Evolutionary conservation across 2,113 vertebrate genomes (phyloP).

Genomic region (Sebastes fasciatus): DNA sequence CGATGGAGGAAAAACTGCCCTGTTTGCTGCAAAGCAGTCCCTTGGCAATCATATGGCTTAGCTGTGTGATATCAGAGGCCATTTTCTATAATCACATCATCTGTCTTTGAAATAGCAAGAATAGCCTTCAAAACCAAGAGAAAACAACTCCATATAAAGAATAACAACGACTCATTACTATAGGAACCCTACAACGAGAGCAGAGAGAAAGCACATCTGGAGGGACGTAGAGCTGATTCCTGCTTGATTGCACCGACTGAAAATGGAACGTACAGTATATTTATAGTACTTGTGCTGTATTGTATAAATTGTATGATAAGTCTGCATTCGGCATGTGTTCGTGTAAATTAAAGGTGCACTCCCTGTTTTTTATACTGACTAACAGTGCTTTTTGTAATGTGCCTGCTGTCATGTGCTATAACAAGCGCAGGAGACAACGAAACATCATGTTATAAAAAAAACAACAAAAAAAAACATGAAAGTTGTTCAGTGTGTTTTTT

Average conservation of each 20-base stretch:
- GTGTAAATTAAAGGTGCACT: background rate
- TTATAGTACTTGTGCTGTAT: background rate
- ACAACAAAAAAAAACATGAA: too few species aligned
- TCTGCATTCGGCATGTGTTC: background rate
- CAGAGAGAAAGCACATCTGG: background rate
- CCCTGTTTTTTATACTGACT: background rate
- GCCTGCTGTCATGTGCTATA: background rate
- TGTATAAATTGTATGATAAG: background rate
- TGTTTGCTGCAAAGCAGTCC: slow-evolving; percentile 28
- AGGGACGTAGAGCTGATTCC: background rate
- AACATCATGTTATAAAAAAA: too few species aligned
- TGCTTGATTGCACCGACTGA: background rate
- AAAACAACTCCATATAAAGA: slow-evolving; percentile 18
- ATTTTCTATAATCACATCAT: slow-evolving; percentile 60
- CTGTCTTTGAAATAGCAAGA: slow-evolving; percentile 39
- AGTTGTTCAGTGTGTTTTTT: too few species aligned
- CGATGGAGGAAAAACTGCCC: slow-evolving; percentile 16
- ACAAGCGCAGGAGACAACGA: background rate
- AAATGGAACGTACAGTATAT: background rate
- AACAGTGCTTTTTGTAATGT: background rate
- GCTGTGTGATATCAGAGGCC: slow-evolving; percentile 23
- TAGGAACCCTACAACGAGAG: background rate
- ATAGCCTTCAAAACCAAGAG: background rate
- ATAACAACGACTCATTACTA: slow-evolving; percentile 22
- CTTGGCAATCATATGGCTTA: slow-evolving; percentile 19